Percentiles rank a stretch among this genome's conserved stretches.
These are phyloP conservation scores for Callaeas wilsoni DNA, from an alignment of 2,113 vertebrate genomes.

Conservation along the genomic window DNA sequence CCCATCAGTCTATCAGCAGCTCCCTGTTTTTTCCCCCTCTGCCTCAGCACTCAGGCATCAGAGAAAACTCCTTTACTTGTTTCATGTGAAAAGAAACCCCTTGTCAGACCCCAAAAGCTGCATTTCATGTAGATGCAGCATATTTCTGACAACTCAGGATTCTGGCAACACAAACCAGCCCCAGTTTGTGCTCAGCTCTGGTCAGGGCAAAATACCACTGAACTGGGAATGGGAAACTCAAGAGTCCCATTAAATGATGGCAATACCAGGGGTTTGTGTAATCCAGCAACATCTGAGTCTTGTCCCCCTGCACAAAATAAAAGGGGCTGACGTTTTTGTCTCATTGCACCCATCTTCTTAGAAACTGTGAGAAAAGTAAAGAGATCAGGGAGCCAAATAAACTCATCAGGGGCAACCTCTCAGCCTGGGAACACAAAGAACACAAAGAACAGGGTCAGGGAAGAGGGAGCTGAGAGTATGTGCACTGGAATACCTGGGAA, in stretches of 20 bases:
- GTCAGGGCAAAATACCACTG: accelerated
- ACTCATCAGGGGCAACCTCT: neutral
- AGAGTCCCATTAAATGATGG: accelerated
- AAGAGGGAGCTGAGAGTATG: accelerated
- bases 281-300: neutral
- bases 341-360: neutral
- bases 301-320: neutral
- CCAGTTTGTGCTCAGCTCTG: neutral
- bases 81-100: accelerated
- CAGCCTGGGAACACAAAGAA: neutral
- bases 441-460: neutral
- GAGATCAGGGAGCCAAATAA: neutral
- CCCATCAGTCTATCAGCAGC: neutral
- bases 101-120: neutral
- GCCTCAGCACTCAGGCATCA: neutral
- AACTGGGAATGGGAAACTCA: neutral
- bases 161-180: neutral
- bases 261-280: neutral
- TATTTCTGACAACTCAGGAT: accelerated
- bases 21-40: neutral
- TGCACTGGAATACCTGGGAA: neutral
- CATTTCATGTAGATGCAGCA: accelerated
- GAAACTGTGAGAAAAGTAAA: conserved; percentile 16
- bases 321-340: neutral
- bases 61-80: neutral